Percentiles rank a stretch among this genome's conserved stretches.
phyloP scores from a whole-genome alignment of 2,888 invertebrate genomes.

The Taphrorychus bicolor region DNA sequence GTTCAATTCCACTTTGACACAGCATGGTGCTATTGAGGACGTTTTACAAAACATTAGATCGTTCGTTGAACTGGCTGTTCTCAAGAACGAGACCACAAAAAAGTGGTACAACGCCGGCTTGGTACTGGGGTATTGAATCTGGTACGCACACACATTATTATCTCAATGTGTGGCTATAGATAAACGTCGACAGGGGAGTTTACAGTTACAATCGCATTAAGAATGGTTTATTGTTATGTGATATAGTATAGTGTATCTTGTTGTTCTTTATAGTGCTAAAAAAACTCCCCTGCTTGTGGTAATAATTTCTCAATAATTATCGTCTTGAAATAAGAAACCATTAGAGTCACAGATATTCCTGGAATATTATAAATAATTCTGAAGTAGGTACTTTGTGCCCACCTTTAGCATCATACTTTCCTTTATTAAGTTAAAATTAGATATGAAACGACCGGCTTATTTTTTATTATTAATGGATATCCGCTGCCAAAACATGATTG shows the following conservation, averaged over 20 bases:
- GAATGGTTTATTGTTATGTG: not conserved
- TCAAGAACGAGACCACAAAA: not conserved
- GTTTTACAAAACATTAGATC: not conserved
- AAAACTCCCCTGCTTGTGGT: too few species aligned
- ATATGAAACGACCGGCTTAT: not conserved
- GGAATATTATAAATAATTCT: not conserved
- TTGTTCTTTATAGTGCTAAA: too few species aligned
- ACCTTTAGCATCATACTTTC: not conserved
- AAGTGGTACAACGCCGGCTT: not conserved
- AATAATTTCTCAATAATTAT: too few species aligned
- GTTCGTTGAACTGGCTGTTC: not conserved
- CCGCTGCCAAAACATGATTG: slow-evolving; percentile 20
- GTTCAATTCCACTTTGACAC: too few species aligned
- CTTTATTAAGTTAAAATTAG: slow-evolving; percentile 22
- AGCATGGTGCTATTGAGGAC: too few species aligned
- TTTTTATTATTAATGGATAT: slow-evolving; percentile 17
- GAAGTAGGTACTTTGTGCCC: not conserved
- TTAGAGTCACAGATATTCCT: not conserved
- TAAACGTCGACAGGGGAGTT: not conserved
- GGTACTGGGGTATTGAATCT: not conserved
- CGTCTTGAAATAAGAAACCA: too few species aligned
- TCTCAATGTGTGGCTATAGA: not conserved
- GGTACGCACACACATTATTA: not conserved
- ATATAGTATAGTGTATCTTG: too few species aligned
- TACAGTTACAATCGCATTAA: not conserved